Base-by-base conservation (phyloP, 2,888 invertebrate species). In the Caenorhabditis zanzibari region DNA sequence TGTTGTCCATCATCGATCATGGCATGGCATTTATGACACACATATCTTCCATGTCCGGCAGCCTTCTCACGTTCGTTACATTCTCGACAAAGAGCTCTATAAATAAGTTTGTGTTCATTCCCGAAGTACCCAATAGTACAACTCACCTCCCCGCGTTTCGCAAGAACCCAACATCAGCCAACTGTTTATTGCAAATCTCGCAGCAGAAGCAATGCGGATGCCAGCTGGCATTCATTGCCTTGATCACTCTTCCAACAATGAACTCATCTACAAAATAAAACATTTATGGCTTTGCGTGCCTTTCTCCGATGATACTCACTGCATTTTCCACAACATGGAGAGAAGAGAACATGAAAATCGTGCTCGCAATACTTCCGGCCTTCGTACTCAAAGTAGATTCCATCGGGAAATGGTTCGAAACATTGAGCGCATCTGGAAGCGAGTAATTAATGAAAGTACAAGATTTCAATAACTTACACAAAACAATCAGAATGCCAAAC, bases 181-280 rank as follows among this genome's bases (percentile, higher is more conserved):
- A 94, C 93, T 96, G 96, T 82, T 95, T 95, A 88, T 94, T 95
- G 93, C 99, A 99, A 93, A 96, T 95, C 93, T 98, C 96, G 92
- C 99, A 99, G 26, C 96, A 95, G 94, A 99, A 99, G 93, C 99
- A 99, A 82, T 95, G 95, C 1, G 98, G 98, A 94, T 99, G 99
- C 99, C 99, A 99, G 93, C 96, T 97, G 41, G 96, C 95, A 92
- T 98, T 97, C 97, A 99, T 98, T 0, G 99, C 99, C 93, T 99
- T 99, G 92, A 99, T 99, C 59, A 99, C 99, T 79, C 99, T 95
- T 0, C 99, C 99, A 92, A 98, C 97, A 82, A 99, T 96, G 93
- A 99, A 99, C 93, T 97, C 97, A 73, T 91, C 89, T 89, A 64
- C 35, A 88, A 85, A 69, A 61, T 64, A 66, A 71, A 74, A 71